Base-by-base conservation (phyloP, 2,113 vertebrate genomes). In the Eretmochelys imbricata region DNA sequence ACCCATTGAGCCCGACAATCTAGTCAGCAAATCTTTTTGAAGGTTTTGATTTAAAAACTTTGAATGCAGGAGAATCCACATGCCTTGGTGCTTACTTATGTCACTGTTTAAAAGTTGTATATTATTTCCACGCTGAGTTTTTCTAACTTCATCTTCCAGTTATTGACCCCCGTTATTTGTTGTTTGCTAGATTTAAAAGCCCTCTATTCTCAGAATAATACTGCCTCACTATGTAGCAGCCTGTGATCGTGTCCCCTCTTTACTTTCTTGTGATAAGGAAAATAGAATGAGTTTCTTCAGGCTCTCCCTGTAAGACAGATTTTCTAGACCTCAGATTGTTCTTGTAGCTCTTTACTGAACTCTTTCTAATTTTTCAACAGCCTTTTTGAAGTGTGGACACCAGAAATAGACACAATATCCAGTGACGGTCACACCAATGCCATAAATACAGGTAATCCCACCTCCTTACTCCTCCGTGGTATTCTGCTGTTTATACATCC, bases 161-260 rank as follows among this genome's bases (percentile, higher is more conserved):
- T 93, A 94, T 89, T 95, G 97, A 96, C 97, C 95, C 96, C 96
- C 93, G 95, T 97, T 95, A 96, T 80, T 88, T 88, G 97, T 96
- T 97, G 94, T 95, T 96, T 94, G 65, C 93, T 96, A 95, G 96
- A 97, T 97, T 97, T 97, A 97, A 97, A 97, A 97, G 7, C 97
- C 95, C 89, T 97, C 95, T 91, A 93, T 97, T 97, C 96, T 96
- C 96, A 96, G 91, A 93, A 35, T 35, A 35, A 65, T 82, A 92
- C 95, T 96, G 95, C 96, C 97, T 97, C 96, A 95, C 96, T 94
- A 85, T 0, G 0, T 84, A 93, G 94, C 91, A 97, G 97, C 78
- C 94, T 80, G 7, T 79, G 90, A 96, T 94, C 94, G 92, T 95
- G 89, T 88, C 93, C 83, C 85, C 85, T 95, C 84, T 92, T 89